phyloP scores from a whole-genome alignment of 2,888 invertebrate genomes.

The Drosophila cracens region DNA sequence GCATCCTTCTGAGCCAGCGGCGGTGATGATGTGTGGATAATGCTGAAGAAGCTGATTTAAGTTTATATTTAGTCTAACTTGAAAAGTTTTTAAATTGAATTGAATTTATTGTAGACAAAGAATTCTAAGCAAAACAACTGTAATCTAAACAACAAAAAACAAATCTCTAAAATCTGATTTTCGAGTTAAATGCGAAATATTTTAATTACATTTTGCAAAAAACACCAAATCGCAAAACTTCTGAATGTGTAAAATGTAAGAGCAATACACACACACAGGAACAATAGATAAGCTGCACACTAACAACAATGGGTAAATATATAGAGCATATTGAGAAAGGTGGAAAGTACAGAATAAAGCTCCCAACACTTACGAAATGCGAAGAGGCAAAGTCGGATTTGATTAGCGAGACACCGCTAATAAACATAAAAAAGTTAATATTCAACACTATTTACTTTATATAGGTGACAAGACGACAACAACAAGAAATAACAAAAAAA shows the following conservation, averaged over 20 bases:
- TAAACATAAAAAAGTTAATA: slow-evolving; percentile 55
- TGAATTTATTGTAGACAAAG: slow-evolving; percentile 58
- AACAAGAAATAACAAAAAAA: slow-evolving; percentile 40
- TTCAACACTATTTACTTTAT: slow-evolving; percentile 77
- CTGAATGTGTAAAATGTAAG: slow-evolving; percentile 58
- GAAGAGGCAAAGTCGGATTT: slow-evolving; percentile 65
- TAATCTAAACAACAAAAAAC: slow-evolving; percentile 45
- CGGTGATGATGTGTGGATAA: slow-evolving; percentile 6
- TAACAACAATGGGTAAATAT: slow-evolving; percentile 29
- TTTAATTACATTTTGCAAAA: slow-evolving; percentile 44
- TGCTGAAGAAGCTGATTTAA: slow-evolving; percentile 56
- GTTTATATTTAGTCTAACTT: slow-evolving; percentile 72
- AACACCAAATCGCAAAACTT: slow-evolving; percentile 46
- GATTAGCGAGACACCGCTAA: slow-evolving; percentile 69
- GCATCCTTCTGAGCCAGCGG: slow-evolving; percentile 89
- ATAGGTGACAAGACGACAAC: slow-evolving; percentile 73
- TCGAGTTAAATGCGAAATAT: slow-evolving; percentile 57
- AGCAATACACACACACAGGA: slow-evolving; percentile 34
- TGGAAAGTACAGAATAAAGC: slow-evolving; percentile 24
- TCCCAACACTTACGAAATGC: slow-evolving; percentile 40
- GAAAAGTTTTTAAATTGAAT: slow-evolving; percentile 72
- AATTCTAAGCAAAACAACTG: slow-evolving; percentile 32
- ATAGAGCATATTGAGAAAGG: slow-evolving; percentile 26
- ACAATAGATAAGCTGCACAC: slow-evolving; percentile 46
- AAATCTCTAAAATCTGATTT: slow-evolving; percentile 72